phyloP scores from a whole-genome alignment of 2,888 invertebrate species.

The Ethmia dodecea region DNA sequence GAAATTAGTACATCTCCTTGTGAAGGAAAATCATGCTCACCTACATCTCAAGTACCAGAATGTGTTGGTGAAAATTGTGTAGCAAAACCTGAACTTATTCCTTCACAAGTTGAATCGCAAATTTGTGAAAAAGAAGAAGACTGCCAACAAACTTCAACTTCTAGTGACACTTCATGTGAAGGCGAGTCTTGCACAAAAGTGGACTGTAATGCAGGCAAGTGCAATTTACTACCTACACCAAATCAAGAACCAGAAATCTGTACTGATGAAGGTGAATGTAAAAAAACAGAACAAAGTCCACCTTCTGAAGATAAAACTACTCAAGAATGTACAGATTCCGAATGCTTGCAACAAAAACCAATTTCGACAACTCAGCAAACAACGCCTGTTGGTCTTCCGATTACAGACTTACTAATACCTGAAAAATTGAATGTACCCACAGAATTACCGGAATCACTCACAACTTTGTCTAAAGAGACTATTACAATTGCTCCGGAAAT shows the following conservation, averaged over 20 bases:
- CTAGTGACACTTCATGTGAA: slow-evolving; percentile 11
- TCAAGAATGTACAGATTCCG: slow-evolving; percentile 30
- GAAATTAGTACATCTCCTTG: slow-evolving; percentile 21
- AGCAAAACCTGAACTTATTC: slow-evolving; percentile 1
- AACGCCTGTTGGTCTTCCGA: background rate
- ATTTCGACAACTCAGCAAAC: slow-evolving; percentile 3
- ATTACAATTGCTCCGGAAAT: background rate
- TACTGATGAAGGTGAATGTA: slow-evolving; percentile 28
- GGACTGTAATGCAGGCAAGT: background rate
- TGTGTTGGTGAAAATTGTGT: slow-evolving; percentile 27
- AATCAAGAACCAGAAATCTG: slow-evolving; percentile 19
- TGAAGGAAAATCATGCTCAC: slow-evolving; percentile 18
- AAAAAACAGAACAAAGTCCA: slow-evolving; percentile 27
- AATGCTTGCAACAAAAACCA: slow-evolving; percentile 27
- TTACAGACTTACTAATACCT: background rate
- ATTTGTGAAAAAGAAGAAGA: slow-evolving; percentile 11
- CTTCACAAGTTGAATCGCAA: slow-evolving; percentile 6
- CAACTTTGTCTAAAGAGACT: background rate
- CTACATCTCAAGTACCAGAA: slow-evolving; percentile 7
- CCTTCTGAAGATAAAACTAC: slow-evolving; percentile 25
- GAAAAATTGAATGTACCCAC: slow-evolving; percentile 1
- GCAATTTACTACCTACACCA: too few species aligned
- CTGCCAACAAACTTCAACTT: slow-evolving; percentile 11
- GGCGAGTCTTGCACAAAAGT: slow-evolving; percentile 7
- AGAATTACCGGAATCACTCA: slow-evolving; percentile 2